Base-by-base conservation (phyloP, 2,888 invertebrate genomes). In the Helicoverpa assulta region DNA sequence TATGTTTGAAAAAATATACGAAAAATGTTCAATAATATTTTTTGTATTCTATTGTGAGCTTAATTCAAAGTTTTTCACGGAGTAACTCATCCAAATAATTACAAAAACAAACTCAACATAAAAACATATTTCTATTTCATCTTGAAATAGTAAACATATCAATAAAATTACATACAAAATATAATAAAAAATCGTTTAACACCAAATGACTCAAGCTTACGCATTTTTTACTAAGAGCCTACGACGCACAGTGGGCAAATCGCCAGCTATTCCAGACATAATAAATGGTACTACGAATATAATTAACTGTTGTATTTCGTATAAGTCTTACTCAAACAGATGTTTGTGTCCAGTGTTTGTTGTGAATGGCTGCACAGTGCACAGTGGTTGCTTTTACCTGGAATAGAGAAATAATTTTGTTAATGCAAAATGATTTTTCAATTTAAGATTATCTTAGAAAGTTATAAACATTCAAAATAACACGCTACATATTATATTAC, bases 251-350 rank as follows among this genome's bases (percentile, higher is more conserved):
- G 85, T 88, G 91, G 92, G 93, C 93, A 87, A 47, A 33, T 52
- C 58, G 89, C 91, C 92, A 92, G 83, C 81, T 68, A 78, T 85
- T 83, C 83, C 87, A 82, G 90, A 86, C 90, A 86, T 87, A 88
- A 92, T 89, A 88, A 90, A 92, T 88, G 88, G 76, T 84, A 82
- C 83, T 82, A 81, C 75, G 84, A 89, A 91, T 89, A 91, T 87
- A 89, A 89, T 89, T 88, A 88, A 86, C 85, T 85, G 76, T 73
- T 79, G 82, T 84, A 84, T 85, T 81, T 77, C 58, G 80, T 72
- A 61, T 64, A 72, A 70, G 37, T 64, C 63, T 78, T 78, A 60
- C 70, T 65, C 56, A 40, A 70, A 82, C 86, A 87, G 83, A 85
- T 87, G 86, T 82, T 84, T 59, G n/a, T 58, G 59, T 67, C 54